Percentiles rank a stretch among this genome's conserved stretches.
These are phyloP conservation scores for Erethizon dorsatum DNA, from an alignment of 2,797 vertebrate genomes.

Conservation along the genomic window DNA sequence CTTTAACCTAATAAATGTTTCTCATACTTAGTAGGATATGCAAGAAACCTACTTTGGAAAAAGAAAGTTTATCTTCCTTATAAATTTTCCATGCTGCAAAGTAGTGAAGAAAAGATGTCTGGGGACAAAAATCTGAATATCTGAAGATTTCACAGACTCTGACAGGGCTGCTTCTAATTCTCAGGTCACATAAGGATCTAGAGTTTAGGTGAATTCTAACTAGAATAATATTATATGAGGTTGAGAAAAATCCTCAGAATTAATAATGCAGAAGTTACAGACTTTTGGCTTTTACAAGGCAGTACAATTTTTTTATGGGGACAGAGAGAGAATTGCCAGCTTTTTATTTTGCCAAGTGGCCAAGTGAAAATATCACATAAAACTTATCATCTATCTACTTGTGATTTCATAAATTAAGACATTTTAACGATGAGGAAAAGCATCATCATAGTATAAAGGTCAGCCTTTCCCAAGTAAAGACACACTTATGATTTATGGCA, in stretches of 20 bases:
- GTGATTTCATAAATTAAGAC: slow-evolving; percentile 33
- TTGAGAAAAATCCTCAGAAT: slow-evolving; percentile 59
- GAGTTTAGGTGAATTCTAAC: slow-evolving; percentile 7
- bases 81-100: neutral
- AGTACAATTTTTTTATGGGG: neutral
- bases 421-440: neutral
- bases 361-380: neutral
- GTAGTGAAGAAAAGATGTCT: neutral
- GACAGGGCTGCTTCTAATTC: neutral
- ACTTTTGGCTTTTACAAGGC: slow-evolving; percentile 8
- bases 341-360: slow-evolving; percentile 42
- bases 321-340: neutral
- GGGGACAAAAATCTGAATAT: neutral
- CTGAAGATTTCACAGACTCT: neutral
- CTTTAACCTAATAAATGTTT: slow-evolving; percentile 11
- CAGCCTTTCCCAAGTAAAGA: neutral
- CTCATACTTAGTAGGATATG: neutral
- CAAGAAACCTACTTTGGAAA: slow-evolving; percentile 8
- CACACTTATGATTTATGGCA: neutral
- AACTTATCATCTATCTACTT: neutral
- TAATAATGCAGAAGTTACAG: slow-evolving; percentile 13
- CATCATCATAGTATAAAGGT: neutral
- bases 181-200: neutral
- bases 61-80: neutral
- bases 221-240: slow-evolving; percentile 18